Evolutionary conservation across 2,113 vertebrate genomes (phyloP).

Genomic region (Neomonachus schauinslandi): DNA sequence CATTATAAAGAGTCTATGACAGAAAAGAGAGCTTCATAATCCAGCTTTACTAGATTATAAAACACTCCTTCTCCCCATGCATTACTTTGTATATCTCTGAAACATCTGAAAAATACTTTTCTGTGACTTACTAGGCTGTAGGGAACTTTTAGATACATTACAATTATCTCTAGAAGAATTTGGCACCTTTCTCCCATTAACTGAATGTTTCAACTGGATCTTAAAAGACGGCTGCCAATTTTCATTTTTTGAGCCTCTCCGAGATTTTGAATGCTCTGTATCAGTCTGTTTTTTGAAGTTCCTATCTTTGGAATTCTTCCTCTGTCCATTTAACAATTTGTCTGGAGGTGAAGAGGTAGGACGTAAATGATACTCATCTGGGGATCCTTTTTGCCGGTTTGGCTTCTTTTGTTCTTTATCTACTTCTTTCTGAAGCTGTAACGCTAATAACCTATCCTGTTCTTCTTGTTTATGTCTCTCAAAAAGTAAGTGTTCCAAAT

Average conservation of each 20-base stretch:
- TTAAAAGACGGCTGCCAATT: slow-evolving; percentile 80
- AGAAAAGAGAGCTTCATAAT: background rate
- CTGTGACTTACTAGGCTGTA: slow-evolving; percentile 82
- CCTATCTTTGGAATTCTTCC: slow-evolving; percentile 49
- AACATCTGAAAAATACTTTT: slow-evolving; percentile 89
- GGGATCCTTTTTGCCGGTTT: slow-evolving; percentile 91
- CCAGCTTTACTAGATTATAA: slow-evolving; percentile 34
- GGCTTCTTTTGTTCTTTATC: slow-evolving; percentile 87
- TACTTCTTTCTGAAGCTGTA: slow-evolving; percentile 91
- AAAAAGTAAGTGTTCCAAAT: slow-evolving; percentile 86
- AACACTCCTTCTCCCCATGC: background rate
- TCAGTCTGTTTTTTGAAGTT: background rate
- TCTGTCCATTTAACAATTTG: slow-evolving; percentile 57
- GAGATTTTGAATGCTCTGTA: slow-evolving; percentile 54
- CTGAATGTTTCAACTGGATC: slow-evolving; percentile 55
- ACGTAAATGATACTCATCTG: slow-evolving; percentile 90
- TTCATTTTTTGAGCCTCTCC: slow-evolving; percentile 77
- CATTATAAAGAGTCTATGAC: background rate
- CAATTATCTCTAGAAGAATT: slow-evolving; percentile 79
- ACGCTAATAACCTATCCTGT: slow-evolving; percentile 91
- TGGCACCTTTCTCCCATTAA: slow-evolving; percentile 76
- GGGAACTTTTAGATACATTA: slow-evolving; percentile 73
- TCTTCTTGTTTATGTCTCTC: slow-evolving; percentile 91
- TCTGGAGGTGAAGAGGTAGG: slow-evolving; percentile 30
- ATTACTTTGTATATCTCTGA: slow-evolving; percentile 81